Conservation (phyloP, 2,888 invertebrate genomes). For the Caenorhabditis imperialis region DNA sequence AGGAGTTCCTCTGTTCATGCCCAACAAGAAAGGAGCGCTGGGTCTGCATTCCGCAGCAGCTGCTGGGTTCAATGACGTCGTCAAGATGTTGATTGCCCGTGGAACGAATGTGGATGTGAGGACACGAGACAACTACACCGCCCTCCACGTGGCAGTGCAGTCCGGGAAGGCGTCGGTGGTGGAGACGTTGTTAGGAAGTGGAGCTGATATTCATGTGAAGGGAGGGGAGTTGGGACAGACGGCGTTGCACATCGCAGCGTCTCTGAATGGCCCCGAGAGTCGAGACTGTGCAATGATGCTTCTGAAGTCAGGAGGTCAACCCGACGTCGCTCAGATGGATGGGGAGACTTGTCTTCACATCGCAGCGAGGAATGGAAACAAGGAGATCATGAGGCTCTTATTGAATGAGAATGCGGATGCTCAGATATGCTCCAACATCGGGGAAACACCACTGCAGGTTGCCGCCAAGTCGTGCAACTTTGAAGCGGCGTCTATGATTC, state of each 20-base stretch:
- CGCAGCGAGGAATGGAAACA: conserved; percentile 92
- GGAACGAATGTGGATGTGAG: conserved; percentile 96
- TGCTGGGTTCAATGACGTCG: conserved; percentile 90
- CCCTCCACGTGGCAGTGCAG: conserved; percentile 93
- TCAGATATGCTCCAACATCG: conserved; percentile 84
- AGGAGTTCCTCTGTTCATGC: conserved; percentile 99
- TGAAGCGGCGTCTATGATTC: conserved; percentile 89
- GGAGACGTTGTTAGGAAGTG: conserved; percentile 87
- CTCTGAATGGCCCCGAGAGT: conserved; percentile 82
- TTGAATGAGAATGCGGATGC: conserved; percentile 96
- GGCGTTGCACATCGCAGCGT: conserved; percentile 87
- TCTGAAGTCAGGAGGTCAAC: conserved; percentile 95
- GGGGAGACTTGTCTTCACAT: conserved; percentile 97
- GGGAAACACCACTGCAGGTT: conserved; percentile 95
- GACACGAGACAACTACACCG: conserved; percentile 97
- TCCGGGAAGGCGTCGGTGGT: conserved; percentile 78
- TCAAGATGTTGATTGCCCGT: conserved; percentile 88
- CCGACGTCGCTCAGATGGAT: conserved; percentile 92
- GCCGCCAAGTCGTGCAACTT: conserved; percentile 86
- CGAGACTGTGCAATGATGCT: conserved; percentile 96
- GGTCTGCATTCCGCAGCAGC: conserved; percentile 97
- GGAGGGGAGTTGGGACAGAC: conserved; percentile 87
- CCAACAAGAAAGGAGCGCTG: conserved; percentile 97
- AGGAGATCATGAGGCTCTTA: conserved; percentile 86
- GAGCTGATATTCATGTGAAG: conserved; percentile 95